Evolutionary conservation across 2,113 vertebrate species (phyloP), one percentile per base, ranked within the genome.

Genomic region (Menura novaehollandiae): DNA sequence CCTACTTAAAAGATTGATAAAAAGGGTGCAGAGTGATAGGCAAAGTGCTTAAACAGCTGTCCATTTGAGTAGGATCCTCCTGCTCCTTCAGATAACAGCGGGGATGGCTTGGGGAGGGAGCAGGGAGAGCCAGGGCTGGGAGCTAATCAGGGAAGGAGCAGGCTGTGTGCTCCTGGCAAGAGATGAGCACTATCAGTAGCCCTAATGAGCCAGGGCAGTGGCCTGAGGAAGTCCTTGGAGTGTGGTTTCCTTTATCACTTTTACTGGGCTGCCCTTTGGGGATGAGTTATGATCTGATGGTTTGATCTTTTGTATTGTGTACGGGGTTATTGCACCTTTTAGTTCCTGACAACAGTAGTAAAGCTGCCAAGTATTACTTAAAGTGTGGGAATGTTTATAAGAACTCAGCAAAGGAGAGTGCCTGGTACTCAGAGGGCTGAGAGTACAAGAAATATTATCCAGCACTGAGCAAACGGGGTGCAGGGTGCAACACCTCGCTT

Each of bases 151-250:
- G 64, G 49, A 47, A 28, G 91, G 64, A 60, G 52, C 33, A 27
- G 23, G 64, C 74, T 23, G 60, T 2, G 72, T 9, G 69, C 74
- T 82, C 7, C 93, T 80, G 89, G 91, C 89, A 44, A 66, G 37
- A 71, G 95, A 76, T 43, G 89, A 85, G 93, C 85, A 39, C 15
- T 22, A 62, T 55, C 93, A 53, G 95, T 33, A 90, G 91, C 92
- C 82, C 91, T 49, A 69, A n/a, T 44, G 90, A 91, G 79, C 16
- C 88, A 8, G 91, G 88, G 92, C 95, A 97, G 92, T 92, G 95
- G 93, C 95, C 95, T 96, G 96, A 91, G 88, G 95, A 96, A 96
- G 90, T 95, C 95, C 93, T 96, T 96, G 96, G 95, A 95, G 95
- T 84, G 93, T 75, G 96, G 79, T 94, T 96, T 72, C 72, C 93